Evolutionary conservation across 2,797 vertebrate genomes (phyloP).

Genomic region (Nannoperca obscura): DNA sequence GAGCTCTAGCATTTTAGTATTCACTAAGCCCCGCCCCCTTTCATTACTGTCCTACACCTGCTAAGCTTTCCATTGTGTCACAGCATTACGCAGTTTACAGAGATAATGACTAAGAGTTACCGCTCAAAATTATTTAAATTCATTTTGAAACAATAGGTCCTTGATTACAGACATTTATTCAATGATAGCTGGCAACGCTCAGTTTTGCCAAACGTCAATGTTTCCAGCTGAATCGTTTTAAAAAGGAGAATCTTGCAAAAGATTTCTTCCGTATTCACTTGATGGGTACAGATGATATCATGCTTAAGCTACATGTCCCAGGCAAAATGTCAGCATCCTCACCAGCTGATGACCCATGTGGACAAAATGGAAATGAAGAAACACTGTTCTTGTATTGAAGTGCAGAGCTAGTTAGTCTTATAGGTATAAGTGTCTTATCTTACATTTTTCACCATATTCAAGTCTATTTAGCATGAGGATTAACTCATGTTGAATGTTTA

Average conservation of each 20-base stretch:
- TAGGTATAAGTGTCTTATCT: not conserved
- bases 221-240: not conserved
- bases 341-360: not conserved
- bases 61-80: not conserved
- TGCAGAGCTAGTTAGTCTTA: not conserved
- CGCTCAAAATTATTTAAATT: not conserved
- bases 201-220: too few species aligned
- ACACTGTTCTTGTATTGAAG: not conserved
- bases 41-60: not conserved
- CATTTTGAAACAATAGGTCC: not conserved
- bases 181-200: too few species aligned
- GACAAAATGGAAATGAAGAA: not conserved
- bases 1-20: not conserved
- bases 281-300: not conserved
- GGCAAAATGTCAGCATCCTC: not conserved
- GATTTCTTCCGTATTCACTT: not conserved
- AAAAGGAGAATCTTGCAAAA: not conserved
- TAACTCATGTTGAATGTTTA: not conserved
- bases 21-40: not conserved
- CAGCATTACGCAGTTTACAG: not conserved
- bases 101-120: not conserved
- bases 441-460: not conserved
- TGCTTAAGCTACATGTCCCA: not conserved
- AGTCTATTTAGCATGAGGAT: not conserved
- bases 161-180: not conserved